phyloP scores from a whole-genome alignment of 53 echinoderm and acorn worm species.

The Apostichopus leukothele region DNA sequence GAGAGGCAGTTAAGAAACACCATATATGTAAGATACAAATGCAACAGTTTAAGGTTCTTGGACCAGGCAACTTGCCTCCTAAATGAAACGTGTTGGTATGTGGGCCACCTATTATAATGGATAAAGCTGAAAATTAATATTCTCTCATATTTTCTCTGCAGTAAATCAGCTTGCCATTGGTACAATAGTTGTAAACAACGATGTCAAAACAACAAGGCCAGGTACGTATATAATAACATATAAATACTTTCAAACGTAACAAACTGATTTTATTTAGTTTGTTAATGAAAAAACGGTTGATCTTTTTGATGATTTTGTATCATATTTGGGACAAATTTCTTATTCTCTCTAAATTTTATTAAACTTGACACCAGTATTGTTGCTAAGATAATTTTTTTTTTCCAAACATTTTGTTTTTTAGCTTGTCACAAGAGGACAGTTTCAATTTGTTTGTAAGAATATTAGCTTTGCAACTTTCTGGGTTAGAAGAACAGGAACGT shows the following conservation, averaged over 20 bases:
- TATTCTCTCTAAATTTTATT: background rate
- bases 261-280: too few species aligned
- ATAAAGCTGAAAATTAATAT: too few species aligned
- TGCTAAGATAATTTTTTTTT: too few species aligned
- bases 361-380: too few species aligned
- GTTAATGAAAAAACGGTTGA: too few species aligned
- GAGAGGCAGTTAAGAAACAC: too few species aligned
- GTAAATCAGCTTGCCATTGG: slow-evolving; percentile 73
- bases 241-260: background rate
- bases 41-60: too few species aligned
- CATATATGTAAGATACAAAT: too few species aligned
- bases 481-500: slow-evolving; percentile 60
- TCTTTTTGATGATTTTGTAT: too few species aligned
- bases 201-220: slow-evolving; percentile 61
- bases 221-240: slow-evolving; percentile 47
- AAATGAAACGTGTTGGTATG: too few species aligned
- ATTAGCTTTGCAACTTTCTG: slow-evolving; percentile 69
- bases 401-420: background rate
- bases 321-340: background rate
- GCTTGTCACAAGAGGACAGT: slow-evolving; percentile 69
- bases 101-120: too few species aligned
- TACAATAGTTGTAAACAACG: slow-evolving; percentile 75
- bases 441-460: slow-evolving; percentile 80
- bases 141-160: slow-evolving; percentile 32
- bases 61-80: too few species aligned